Evolutionary conservation across 2,113 vertebrate genomes (phyloP).

Genomic region (Ictidomys tridecemlineatus): DNA sequence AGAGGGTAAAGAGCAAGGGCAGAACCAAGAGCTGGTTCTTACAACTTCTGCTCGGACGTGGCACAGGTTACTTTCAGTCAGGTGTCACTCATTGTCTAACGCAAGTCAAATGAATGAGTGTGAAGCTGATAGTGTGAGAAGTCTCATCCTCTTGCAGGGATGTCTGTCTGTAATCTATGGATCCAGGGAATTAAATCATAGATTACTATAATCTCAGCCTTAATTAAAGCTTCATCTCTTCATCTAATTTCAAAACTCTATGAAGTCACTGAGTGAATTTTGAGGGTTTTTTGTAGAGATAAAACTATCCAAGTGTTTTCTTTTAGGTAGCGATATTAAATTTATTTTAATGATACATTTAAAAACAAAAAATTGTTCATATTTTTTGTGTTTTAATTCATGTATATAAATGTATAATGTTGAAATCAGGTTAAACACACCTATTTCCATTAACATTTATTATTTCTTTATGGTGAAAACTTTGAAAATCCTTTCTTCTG

Average conservation of each 20-base stretch:
- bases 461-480: neutral
- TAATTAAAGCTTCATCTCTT: neutral
- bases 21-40: neutral
- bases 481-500: neutral
- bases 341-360: neutral
- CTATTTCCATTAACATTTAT: too few species aligned
- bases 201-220: neutral
- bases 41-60: neutral
- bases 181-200: neutral
- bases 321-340: neutral
- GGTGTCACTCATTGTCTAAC: too few species aligned
- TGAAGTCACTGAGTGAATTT: neutral
- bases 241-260: neutral
- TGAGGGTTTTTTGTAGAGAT: neutral
- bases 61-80: neutral
- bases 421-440: neutral
- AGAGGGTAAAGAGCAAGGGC: neutral
- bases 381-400: neutral
- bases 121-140: neutral
- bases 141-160: neutral
- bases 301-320: neutral
- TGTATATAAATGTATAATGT: neutral
- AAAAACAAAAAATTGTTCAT: neutral
- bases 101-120: neutral
- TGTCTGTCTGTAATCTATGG: neutral